Conservation (phyloP, 2,113 vertebrate species). For the Butastur rufipennis region DNA sequence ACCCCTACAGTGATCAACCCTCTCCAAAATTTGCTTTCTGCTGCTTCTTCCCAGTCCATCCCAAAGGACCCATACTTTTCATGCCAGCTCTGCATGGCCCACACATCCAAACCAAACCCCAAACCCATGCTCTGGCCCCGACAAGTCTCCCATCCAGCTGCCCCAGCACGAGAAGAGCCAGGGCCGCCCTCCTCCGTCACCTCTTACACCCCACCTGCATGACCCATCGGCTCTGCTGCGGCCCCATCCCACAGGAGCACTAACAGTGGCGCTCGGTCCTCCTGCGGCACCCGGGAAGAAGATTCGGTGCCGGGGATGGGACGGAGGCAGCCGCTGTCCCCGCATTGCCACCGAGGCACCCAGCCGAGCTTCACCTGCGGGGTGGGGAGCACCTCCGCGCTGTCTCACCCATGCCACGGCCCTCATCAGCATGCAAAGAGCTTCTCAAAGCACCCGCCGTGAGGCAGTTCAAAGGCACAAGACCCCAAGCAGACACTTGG, state of each 20-base stretch:
- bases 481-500: background rate
- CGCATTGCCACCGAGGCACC: accelerated
- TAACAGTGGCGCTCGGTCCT: background rate
- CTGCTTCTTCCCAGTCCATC: background rate
- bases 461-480: background rate
- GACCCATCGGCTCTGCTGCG: background rate
- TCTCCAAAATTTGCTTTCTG: background rate
- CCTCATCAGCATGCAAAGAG: background rate
- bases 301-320: background rate
- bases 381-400: background rate
- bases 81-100: background rate
- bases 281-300: background rate
- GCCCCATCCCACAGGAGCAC: background rate
- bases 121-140: background rate
- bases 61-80: background rate
- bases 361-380: accelerated
- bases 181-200: background rate
- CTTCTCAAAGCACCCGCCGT: background rate
- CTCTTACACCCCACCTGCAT: background rate
- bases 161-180: background rate
- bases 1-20: background rate
- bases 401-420: background rate
- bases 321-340: background rate
- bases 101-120: background rate
- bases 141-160: background rate